These are phyloP conservation scores for Monopterus albus DNA, from an alignment of 2,113 vertebrate species.

Conservation along the genomic window DNA sequence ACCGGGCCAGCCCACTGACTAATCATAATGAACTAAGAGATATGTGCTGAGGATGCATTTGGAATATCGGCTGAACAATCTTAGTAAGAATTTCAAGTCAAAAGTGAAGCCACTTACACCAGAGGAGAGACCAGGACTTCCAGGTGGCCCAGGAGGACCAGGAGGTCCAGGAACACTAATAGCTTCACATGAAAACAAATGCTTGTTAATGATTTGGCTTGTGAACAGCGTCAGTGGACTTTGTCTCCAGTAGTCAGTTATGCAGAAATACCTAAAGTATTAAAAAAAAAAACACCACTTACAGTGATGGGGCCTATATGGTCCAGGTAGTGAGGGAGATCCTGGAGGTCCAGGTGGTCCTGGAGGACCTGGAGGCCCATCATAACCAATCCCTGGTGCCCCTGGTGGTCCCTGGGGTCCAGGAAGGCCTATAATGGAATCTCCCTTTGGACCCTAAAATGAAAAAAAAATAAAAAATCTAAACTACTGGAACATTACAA, in stretches of 20 bases:
- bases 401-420: conserved; percentile 89
- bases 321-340: conserved; percentile 82
- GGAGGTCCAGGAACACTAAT: conserved; percentile 90
- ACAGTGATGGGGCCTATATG: conserved; percentile 85
- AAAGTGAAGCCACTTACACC: conserved; percentile 83
- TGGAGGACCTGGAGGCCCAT: conserved; percentile 88
- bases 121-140: conserved; percentile 82
- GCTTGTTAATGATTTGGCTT: background rate
- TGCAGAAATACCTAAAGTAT: background rate
- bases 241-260: background rate
- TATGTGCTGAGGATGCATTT: background rate
- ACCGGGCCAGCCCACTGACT: background rate
- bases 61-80: background rate
- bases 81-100: background rate
- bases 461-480: background rate
- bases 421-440: conserved; percentile 87
- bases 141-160: conserved; percentile 90
- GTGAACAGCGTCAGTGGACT: background rate
- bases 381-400: conserved; percentile 87
- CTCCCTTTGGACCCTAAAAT: conserved; percentile 92
- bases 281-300: conserved; percentile 53
- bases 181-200: conserved; percentile 69
- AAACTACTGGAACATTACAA: background rate
- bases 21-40: background rate
- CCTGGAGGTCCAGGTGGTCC: conserved; percentile 83